Percentiles rank a stretch among this genome's conserved stretches.
phyloP scores from a whole-genome alignment of 2,888 invertebrate species.

The Dasypogon diadema region DNA sequence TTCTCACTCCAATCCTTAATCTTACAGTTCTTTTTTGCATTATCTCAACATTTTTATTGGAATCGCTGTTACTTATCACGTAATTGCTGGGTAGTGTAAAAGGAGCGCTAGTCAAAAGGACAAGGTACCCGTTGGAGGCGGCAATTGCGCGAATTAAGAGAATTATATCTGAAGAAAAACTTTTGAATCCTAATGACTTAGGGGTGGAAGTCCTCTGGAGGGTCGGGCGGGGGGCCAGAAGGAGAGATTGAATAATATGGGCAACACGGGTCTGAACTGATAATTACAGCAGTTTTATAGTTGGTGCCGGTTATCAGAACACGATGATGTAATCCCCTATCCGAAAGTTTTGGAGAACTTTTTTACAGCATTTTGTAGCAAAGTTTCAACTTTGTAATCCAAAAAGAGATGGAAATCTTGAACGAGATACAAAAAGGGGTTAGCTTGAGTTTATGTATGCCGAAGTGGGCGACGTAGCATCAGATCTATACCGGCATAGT shows the following conservation, averaged over 20 bases:
- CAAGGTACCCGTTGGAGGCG: not conserved
- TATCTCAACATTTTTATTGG: constrained; percentile 7
- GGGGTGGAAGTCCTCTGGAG: not conserved
- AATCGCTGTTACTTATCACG: constrained; percentile 22
- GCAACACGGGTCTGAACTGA: constrained; percentile 6
- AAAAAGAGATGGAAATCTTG: not conserved
- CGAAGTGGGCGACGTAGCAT: not conserved
- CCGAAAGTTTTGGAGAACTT: constrained; percentile 9
- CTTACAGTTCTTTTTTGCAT: constrained; percentile 15
- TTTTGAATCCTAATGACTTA: constrained; percentile 6
- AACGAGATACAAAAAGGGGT: not conserved
- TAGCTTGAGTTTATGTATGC: not conserved
- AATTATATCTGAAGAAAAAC: constrained; percentile 12
- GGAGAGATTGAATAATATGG: constrained; percentile 21
- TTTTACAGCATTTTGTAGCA: constrained; percentile 23
- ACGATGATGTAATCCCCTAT: constrained; percentile 32
- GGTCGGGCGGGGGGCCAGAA: not conserved
- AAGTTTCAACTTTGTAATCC: constrained; percentile 40
- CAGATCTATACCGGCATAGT: no score
- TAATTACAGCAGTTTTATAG: constrained; percentile 43
- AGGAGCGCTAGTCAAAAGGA: no score
- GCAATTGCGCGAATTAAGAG: constrained; percentile 31
- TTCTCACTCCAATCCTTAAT: no score
- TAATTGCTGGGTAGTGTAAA: not conserved
- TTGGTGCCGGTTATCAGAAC: not conserved